Percentiles rank a stretch among this genome's conserved stretches.
Conservation (phyloP, 2,113 vertebrate genomes). For the Todiramphus chloris region DNA sequence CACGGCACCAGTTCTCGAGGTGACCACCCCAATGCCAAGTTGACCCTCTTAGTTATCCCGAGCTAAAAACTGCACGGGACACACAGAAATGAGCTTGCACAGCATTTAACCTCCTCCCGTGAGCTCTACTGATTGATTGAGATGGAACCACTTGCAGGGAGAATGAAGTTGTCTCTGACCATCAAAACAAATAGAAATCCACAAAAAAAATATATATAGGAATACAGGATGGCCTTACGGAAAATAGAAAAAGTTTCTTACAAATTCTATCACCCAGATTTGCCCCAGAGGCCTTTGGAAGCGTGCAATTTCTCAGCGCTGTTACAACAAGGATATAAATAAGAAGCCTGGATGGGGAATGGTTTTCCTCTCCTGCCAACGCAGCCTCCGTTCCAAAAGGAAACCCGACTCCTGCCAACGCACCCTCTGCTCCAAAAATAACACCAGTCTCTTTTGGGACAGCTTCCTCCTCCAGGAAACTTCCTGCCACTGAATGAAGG, state of each 20-base stretch:
- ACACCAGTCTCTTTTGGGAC: neutral
- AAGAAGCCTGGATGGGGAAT: neutral
- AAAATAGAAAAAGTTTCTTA: neutral
- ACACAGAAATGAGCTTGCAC: neutral
- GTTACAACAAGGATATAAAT: neutral
- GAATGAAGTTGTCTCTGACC: neutral
- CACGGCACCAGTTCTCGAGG: accelerated
- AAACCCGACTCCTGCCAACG: neutral
- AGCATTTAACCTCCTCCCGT: neutral
- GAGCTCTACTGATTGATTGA: neutral
- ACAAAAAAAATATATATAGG: accelerated
- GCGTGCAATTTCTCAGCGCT: accelerated
- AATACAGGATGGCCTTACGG: too few relatives aligned
- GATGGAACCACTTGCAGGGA: neutral
- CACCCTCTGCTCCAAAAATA: neutral
- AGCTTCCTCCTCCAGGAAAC: neutral
- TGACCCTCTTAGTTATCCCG: neutral
- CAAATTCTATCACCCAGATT: neutral
- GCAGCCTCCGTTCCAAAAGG: neutral
- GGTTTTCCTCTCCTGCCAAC: neutral
- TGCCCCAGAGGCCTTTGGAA: neutral
- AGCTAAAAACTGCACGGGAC: neutral
- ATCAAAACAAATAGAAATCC: neutral
- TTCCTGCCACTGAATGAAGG: neutral
- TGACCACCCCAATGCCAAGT: neutral